Evolutionary conservation across 2,888 invertebrate genomes (phyloP).

Genomic region (Tinea pellionella): DNA sequence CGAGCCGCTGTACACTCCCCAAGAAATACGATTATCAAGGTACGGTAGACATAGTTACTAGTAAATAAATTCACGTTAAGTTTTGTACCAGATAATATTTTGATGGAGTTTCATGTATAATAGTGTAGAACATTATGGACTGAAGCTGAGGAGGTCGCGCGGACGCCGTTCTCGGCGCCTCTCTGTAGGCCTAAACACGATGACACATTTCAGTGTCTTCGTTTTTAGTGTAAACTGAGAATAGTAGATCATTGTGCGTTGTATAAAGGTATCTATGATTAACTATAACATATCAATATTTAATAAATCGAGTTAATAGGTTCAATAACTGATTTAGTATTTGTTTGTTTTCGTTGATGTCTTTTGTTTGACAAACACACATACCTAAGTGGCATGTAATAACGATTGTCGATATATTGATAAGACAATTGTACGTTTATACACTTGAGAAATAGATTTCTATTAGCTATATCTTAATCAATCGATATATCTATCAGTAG

Average conservation of each 20-base stretch:
- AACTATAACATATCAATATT: constrained; percentile 5
- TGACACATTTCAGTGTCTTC: not conserved
- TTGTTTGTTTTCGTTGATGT: constrained; percentile 45
- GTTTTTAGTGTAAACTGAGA: not conserved
- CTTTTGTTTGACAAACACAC: constrained; percentile 36
- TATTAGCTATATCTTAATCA: not conserved
- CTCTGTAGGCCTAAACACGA: constrained; percentile 2
- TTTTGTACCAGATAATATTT: not conserved
- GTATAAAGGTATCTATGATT: not conserved
- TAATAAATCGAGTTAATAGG: not conserved
- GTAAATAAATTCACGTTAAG: not conserved
- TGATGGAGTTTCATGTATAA: constrained; percentile 16
- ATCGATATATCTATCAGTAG: not conserved
- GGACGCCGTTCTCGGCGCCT: not conserved
- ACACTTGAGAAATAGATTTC: constrained; percentile 1
- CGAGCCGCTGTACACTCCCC: constrained; percentile 25
- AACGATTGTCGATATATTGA: not conserved
- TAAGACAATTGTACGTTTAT: not conserved
- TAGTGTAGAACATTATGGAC: not conserved
- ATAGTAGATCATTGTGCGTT: not conserved
- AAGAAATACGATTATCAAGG: constrained; percentile 21
- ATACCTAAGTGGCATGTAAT: not conserved
- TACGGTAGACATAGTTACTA: constrained; percentile 10
- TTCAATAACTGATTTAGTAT: not conserved
- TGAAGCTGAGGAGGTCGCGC: not conserved